phyloP scores from a whole-genome alignment of 2,113 vertebrate species.

The Cyphomyrus discorhynchus region DNA sequence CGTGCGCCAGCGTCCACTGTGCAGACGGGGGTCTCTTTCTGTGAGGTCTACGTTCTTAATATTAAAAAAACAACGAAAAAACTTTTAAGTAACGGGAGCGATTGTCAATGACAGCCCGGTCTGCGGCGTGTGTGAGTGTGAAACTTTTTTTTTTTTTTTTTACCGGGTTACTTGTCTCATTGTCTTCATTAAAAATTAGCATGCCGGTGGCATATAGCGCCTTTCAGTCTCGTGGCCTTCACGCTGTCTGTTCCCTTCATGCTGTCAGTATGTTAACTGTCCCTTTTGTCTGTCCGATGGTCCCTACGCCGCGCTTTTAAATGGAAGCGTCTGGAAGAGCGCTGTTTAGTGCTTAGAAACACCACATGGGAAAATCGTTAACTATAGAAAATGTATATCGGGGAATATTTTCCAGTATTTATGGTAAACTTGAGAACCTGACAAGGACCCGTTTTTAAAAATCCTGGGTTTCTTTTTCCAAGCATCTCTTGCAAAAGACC shows the following conservation, averaged over 20 bases:
- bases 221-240: neutral
- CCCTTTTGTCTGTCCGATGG: neutral
- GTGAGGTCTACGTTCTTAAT: neutral
- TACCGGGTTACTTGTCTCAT: neutral
- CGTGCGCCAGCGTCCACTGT: neutral
- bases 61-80: neutral
- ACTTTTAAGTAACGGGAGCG: neutral
- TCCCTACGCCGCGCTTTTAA: neutral
- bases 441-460: neutral
- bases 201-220: slow-evolving; percentile 2
- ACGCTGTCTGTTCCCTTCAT: neutral
- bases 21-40: neutral
- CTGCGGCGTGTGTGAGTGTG: neutral
- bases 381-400: neutral
- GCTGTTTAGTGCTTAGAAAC: neutral
- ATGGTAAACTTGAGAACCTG: neutral
- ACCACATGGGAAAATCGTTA: neutral
- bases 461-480: neutral
- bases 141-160: neutral
- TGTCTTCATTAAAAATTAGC: neutral
- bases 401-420: neutral
- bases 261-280: neutral
- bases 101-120: neutral
- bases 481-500: neutral
- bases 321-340: neutral